phyloP scores from a whole-genome alignment of 2,113 vertebrate species.

The Hylia prasina region DNA sequence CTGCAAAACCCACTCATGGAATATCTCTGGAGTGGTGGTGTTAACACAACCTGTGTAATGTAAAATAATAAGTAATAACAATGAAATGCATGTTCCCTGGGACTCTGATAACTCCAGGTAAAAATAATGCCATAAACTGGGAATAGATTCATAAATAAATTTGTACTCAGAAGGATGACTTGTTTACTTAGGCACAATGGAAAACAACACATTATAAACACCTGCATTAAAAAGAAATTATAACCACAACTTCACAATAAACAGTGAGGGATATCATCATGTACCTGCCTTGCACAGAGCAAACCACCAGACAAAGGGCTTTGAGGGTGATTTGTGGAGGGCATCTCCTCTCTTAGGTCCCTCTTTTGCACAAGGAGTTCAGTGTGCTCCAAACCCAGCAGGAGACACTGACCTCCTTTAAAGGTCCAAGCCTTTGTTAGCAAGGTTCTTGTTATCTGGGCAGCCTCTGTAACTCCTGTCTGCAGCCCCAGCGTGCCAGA shows the following conservation, averaged over 20 bases:
- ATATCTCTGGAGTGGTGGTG: neutral
- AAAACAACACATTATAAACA: slow-evolving; percentile 39
- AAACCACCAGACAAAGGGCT: neutral
- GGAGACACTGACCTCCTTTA: neutral
- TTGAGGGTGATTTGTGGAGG: neutral
- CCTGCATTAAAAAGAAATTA: slow-evolving; percentile 48
- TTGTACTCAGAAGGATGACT: slow-evolving; percentile 6
- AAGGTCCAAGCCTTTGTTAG: neutral
- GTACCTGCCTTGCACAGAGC: neutral
- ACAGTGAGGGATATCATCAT: neutral
- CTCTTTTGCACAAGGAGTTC: neutral
- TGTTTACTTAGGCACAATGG: slow-evolving; percentile 38
- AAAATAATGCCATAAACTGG: slow-evolving; percentile 15
- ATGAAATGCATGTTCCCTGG: slow-evolving; percentile 23
- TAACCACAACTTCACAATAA: slow-evolving; percentile 10
- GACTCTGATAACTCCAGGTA: slow-evolving; percentile 42
- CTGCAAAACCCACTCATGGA: neutral
- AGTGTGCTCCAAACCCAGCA: neutral
- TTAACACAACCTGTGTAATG: neutral
- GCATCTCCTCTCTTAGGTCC: neutral
- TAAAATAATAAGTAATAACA: slow-evolving; percentile 47
- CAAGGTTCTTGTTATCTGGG: neutral
- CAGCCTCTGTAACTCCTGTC: neutral
- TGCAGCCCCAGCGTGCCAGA: neutral
- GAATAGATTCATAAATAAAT: slow-evolving; percentile 57